phyloP scores from a whole-genome alignment of 2,888 invertebrate genomes.

The Baronia brevicornis region DNA sequence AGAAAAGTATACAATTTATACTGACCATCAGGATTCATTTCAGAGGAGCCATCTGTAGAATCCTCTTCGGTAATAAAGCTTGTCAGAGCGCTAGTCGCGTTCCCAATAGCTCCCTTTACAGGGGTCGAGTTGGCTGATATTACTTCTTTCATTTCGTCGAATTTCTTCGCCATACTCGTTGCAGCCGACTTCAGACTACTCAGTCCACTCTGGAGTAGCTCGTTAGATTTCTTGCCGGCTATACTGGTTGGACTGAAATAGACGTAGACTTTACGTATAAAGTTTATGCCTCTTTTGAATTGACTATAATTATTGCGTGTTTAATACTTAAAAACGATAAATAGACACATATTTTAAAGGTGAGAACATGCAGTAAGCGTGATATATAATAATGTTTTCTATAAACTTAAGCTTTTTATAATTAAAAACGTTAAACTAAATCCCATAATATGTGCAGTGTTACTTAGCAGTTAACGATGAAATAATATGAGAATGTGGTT shows the following conservation, averaged over 20 bases:
- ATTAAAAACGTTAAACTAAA: no score
- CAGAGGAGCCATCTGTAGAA: conserved; percentile 63
- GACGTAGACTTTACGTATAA: neutral
- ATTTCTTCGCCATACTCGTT: conserved; percentile 88
- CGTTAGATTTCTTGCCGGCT: conserved; percentile 91
- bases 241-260: conserved; percentile 83
- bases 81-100: conserved; percentile 57
- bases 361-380: no score
- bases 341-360: no score
- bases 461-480: no score
- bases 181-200: conserved; percentile 92
- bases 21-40: conserved; percentile 68
- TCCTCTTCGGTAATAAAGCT: conserved; percentile 58
- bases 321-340: neutral
- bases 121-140: conserved; percentile 93
- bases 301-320: no score
- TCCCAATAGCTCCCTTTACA: conserved; percentile 78
- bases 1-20: conserved; percentile 1
- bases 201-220: conserved; percentile 88
- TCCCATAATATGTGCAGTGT: no score
- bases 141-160: conserved; percentile 93
- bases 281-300: no score
- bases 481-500: no score
- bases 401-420: no score
- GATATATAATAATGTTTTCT: no score